phyloP scores from a whole-genome alignment of 2,113 vertebrate species.

The Nanorana parkeri region DNA sequence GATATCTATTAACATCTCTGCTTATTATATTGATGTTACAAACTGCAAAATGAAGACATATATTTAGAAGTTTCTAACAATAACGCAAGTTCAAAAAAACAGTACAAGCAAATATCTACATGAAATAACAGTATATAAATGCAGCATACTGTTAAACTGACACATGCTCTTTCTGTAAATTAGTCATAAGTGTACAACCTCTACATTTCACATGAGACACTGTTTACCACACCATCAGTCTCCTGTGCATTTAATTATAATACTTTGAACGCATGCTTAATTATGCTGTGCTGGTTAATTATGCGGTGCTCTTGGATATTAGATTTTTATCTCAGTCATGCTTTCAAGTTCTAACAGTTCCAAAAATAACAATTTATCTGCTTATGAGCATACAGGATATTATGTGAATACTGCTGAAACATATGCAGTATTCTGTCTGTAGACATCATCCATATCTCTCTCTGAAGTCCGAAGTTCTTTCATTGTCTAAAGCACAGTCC shows the following conservation, averaged over 20 bases:
- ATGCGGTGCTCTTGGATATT: conserved; percentile 56
- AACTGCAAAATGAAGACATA: too few species aligned
- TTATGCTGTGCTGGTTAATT: conserved; percentile 58
- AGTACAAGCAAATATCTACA: too few species aligned
- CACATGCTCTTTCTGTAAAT: not conserved
- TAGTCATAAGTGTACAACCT: not conserved
- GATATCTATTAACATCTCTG: too few species aligned
- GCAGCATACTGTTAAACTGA: too few species aligned
- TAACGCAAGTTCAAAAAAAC: too few species aligned
- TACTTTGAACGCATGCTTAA: conserved; percentile 51
- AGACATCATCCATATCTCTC: too few species aligned
- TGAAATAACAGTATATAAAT: too few species aligned
- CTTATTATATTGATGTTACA: too few species aligned
- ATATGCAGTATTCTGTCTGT: too few species aligned
- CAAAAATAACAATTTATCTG: conserved; percentile 55
- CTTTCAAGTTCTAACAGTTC: conserved; percentile 28
- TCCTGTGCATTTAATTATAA: not conserved
- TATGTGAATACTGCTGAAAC: too few species aligned
- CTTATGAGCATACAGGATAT: too few species aligned
- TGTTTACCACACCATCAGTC: conserved; percentile 48
- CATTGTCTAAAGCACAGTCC: not conserved
- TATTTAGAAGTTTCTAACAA: too few species aligned
- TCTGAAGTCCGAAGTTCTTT: not conserved
- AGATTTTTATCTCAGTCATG: conserved; percentile 56
- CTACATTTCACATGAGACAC: not conserved